Evolutionary conservation across 2,888 invertebrate species (phyloP).

Genomic region (Stegana nigrithorax): DNA sequence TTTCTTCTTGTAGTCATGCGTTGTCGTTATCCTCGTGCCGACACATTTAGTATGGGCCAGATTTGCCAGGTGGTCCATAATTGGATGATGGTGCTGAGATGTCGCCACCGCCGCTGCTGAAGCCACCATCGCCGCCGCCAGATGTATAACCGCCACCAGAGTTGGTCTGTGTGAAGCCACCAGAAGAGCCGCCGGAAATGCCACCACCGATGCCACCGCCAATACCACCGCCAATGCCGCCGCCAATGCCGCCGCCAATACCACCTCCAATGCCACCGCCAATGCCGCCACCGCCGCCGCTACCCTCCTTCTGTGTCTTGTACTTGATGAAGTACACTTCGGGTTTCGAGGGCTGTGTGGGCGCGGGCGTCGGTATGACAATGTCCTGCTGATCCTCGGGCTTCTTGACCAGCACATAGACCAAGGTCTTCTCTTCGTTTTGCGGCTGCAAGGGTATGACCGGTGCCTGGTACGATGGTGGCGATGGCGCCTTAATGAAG

Average conservation of each 20-base stretch:
- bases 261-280: conserved; percentile 42
- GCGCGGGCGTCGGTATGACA: conserved; percentile 79
- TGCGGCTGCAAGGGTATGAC: conserved; percentile 83
- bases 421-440: conserved; percentile 88
- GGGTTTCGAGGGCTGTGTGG: conserved; percentile 88
- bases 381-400: conserved; percentile 88
- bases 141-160: conserved; percentile 43
- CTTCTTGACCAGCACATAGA: conserved; percentile 89
- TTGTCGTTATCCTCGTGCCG: neutral
- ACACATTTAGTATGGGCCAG: conserved; percentile 74
- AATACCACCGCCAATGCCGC: conserved; percentile 39
- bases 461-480: conserved; percentile 84
- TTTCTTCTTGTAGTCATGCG: conserved; percentile 21
- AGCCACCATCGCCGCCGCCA: conserved; percentile 42
- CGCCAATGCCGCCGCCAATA: conserved; percentile 43
- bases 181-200: conserved; percentile 40
- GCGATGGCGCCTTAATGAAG: conserved; percentile 91
- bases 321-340: conserved; percentile 85
- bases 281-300: conserved; percentile 48
- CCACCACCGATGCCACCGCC: conserved; percentile 36
- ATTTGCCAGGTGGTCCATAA: conserved; percentile 79
- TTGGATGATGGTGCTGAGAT: conserved; percentile 69
- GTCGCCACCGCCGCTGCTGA: conserved; percentile 49
- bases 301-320: conserved; percentile 69
- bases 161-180: conserved; percentile 39